These are phyloP conservation scores for Aphelinus certus DNA, from an alignment of 1,140 invertebrate genomes.

Conservation along the genomic window DNA sequence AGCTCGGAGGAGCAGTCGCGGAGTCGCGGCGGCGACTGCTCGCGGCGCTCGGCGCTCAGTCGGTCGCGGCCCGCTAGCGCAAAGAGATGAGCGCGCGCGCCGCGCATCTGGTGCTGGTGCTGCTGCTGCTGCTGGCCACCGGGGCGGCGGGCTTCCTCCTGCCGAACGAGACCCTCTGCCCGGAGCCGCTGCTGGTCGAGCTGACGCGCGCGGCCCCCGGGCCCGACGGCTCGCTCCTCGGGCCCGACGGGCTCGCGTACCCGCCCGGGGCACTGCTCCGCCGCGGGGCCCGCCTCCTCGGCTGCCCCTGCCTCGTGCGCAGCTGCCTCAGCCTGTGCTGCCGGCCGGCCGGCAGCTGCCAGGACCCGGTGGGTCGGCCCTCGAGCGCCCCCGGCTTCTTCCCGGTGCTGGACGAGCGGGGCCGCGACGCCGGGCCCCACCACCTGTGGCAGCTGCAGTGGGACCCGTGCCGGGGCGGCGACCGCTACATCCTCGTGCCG, in stretches of 20 bases:
- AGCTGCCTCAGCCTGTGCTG: constrained; percentile 41
- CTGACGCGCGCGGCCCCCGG: constrained; percentile 52
- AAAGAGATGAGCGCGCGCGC: no score
- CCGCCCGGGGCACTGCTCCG: constrained; percentile 64
- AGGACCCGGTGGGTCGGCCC: not conserved
- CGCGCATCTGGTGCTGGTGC: not conserved
- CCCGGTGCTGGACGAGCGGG: not conserved
- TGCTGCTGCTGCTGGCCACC: not conserved
- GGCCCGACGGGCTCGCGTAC: constrained; percentile 62
- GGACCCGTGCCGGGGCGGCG: constrained; percentile 28
- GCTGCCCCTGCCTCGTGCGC: not conserved
- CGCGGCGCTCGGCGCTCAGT: not conserved
- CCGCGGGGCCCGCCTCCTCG: constrained; percentile 56
- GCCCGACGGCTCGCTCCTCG: constrained; percentile 27
- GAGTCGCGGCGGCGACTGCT: not conserved
- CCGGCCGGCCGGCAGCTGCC: not conserved
- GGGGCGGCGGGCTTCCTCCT: not conserved
- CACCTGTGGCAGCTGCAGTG: not conserved
- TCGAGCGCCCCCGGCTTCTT: not conserved
- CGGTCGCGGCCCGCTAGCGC: not conserved
- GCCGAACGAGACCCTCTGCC: constrained; percentile 24
- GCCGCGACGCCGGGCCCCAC: not conserved
- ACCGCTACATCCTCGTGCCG: constrained; percentile 63
- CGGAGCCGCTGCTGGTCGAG: constrained; percentile 1
- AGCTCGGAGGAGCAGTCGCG: not conserved